Base-by-base conservation (phyloP, 2,888 invertebrate species). In the Pyrrhia umbra region DNA sequence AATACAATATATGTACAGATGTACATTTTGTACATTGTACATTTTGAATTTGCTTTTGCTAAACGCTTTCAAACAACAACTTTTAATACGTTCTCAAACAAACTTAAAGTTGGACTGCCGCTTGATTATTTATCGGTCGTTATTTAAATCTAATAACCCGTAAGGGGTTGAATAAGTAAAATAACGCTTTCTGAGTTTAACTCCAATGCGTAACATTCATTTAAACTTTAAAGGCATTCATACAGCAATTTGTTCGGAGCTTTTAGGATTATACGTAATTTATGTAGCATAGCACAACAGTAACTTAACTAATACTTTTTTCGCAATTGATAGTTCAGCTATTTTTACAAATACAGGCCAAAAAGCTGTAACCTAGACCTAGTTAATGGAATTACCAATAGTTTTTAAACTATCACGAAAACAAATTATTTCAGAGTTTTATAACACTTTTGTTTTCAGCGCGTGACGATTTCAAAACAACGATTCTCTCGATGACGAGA, bases 91-190 rank as follows among this genome's bases (percentile, higher is more conserved):
- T 73, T 77, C 56, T 55, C 64, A 42, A 70, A 63, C 65, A 57
- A 64, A 75, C 46, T 68, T 46, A 10, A 67, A 79, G 67, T 77
- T 77, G 27, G 45, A 68, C 51, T 65, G 64, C 67, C 55, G 64
- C 64, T 61, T 77, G 52, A 60, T 60, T 77, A 77, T 77, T 60
- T 77, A 77, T 77, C 59, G 77, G 66, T 68, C 75, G 77, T 78
- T 74, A 80, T 62, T 80, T 61, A 62, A 62, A 71, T 67, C 64
- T 67, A 79, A 76, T 75, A 79, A 75, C 60, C 70, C 70, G 70
- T 74, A 65, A 74, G 74, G 75, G 80, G 77, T 70, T 54, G 54
- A 74, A 68, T 66, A 58, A 68, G 73, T 63, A 51, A 61, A 76
- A 75, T 63, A 54, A 69, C 43, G 58, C 37, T 40, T 49, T 50